Conservation (phyloP, 2,113 vertebrate species). For the Menura novaehollandiae region DNA sequence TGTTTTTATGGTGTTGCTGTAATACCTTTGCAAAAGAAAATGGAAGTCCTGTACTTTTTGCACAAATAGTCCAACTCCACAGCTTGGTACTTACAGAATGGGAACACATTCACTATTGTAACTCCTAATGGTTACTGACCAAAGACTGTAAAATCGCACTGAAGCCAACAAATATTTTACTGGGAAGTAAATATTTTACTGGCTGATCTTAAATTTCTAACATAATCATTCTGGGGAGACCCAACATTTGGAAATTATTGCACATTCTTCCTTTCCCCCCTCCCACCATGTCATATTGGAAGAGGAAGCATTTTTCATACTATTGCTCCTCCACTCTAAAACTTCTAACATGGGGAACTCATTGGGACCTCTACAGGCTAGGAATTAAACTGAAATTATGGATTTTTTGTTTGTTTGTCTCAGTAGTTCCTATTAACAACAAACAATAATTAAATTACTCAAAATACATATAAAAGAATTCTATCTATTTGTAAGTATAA, state of each 20-base stretch:
- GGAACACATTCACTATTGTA: not conserved
- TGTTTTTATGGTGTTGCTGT: not conserved
- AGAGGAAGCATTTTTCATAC: not conserved
- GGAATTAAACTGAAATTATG: not conserved
- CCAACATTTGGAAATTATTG: not conserved
- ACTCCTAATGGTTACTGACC: not conserved
- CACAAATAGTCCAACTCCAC: not conserved
- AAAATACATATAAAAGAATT: not conserved
- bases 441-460: not conserved
- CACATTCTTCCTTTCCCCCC: fast-evolving
- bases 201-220: not conserved
- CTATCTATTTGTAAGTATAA: not conserved
- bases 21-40: not conserved
- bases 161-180: not conserved
- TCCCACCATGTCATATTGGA: fast-evolving
- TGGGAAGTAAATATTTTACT: no score
- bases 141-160: not conserved
- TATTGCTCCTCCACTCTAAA: not conserved
- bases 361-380: not conserved
- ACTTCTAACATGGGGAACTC: not conserved
- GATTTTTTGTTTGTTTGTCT: not conserved
- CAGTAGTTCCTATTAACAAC: not conserved
- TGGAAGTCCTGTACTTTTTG: not conserved
- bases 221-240: not conserved
- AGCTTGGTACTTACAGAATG: not conserved